These are phyloP conservation scores for Mustela lutreola DNA, from an alignment of 2,113 vertebrate genomes.

Conservation along the genomic window DNA sequence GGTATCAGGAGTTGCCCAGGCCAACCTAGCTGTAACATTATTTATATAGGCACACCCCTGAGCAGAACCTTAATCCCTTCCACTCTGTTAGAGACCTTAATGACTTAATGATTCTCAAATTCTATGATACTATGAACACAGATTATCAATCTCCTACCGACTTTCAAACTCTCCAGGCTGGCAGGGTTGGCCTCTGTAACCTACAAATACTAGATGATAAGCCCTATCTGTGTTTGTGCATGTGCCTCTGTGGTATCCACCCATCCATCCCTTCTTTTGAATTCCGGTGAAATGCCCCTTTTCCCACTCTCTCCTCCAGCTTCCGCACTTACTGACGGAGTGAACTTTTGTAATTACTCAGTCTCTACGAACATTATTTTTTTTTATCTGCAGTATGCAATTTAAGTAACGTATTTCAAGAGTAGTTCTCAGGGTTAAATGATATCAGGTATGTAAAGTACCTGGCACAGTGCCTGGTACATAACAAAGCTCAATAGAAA, in stretches of 20 bases:
- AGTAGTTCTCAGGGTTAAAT: slow-evolving; percentile 12
- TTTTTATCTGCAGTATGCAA: neutral
- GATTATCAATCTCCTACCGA: neutral
- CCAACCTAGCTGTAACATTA: slow-evolving; percentile 15
- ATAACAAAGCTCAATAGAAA: slow-evolving; percentile 45
- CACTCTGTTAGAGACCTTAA: neutral
- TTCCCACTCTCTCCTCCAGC: neutral
- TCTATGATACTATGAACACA: neutral
- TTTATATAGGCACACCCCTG: slow-evolving; percentile 12
- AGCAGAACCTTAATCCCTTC: slow-evolving; percentile 64
- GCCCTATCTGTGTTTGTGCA: neutral
- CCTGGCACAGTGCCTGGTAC: neutral
- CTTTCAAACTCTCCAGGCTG: neutral
- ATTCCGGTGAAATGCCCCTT: neutral
- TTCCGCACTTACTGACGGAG: neutral
- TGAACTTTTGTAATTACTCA: neutral
- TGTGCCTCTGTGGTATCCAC: neutral
- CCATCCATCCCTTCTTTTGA: neutral
- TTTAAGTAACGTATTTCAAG: neutral
- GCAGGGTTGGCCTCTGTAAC: neutral
- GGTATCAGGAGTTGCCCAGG: slow-evolving; percentile 52
- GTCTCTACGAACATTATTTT: slow-evolving; percentile 1
- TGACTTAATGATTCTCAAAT: neutral
- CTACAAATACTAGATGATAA: neutral
- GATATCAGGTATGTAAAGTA: slow-evolving; percentile 37